Percentiles rank a stretch among this genome's conserved stretches.
Evolutionary conservation across 2,113 vertebrate species (phyloP).

Genomic region (Thalassarche chlororhynchos): DNA sequence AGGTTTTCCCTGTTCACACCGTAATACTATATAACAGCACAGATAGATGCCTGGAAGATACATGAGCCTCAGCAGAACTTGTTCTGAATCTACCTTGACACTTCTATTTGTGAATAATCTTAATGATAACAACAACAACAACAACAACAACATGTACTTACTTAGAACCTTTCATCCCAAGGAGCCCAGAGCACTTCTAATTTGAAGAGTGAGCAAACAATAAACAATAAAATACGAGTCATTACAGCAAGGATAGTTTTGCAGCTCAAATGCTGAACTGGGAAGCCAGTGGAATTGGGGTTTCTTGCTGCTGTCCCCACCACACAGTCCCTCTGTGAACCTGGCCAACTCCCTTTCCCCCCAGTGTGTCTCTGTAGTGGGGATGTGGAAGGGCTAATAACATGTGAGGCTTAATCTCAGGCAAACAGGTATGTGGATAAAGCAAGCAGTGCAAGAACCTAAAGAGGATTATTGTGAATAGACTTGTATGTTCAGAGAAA

Average conservation of each 20-base stretch:
- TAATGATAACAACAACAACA: background rate
- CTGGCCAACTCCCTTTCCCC: background rate
- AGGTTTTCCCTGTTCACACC: constrained; percentile 14
- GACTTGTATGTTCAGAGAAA: background rate
- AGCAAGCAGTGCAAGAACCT: background rate
- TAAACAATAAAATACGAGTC: background rate
- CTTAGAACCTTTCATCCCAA: background rate
- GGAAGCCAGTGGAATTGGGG: background rate
- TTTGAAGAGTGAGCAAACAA: background rate
- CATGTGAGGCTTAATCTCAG: background rate
- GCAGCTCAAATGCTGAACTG: background rate
- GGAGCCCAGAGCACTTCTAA: background rate
- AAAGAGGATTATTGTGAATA: background rate
- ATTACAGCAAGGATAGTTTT: background rate
- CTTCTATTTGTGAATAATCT: constrained; percentile 15
- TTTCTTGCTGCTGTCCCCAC: background rate
- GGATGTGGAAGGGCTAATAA: background rate
- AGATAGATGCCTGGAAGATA: constrained; percentile 30
- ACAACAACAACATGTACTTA: background rate
- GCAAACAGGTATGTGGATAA: background rate
- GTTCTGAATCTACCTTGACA: constrained; percentile 6
- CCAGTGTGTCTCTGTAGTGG: background rate
- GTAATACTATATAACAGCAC: constrained; percentile 1
- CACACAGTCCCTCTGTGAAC: background rate
- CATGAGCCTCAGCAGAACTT: background rate